Conservation (phyloP, 2,113 vertebrate genomes). For the Falco punctatus region DNA sequence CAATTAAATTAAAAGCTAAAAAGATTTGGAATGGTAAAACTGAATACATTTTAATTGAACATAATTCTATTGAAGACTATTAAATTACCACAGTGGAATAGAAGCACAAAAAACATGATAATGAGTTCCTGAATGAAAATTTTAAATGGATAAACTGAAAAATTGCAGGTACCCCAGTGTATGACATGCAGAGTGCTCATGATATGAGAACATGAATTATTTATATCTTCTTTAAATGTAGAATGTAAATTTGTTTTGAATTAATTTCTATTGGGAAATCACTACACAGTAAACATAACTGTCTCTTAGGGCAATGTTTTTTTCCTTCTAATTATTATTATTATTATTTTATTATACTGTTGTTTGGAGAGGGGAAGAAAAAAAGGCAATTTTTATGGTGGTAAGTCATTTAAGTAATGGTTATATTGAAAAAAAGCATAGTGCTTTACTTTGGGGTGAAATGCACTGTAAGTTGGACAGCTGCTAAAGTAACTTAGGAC, state of each 20-base stretch:
- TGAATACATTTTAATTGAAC: constrained; percentile 73
- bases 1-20: constrained; percentile 71
- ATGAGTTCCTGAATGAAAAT: constrained; percentile 73
- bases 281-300: constrained; percentile 76
- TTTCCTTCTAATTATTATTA: constrained; percentile 64
- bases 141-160: constrained; percentile 74
- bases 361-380: constrained; percentile 11
- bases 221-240: constrained; percentile 86
- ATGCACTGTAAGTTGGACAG: not conserved
- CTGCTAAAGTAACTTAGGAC: not conserved
- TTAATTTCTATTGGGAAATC: constrained; percentile 82
- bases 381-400: constrained; percentile 1
- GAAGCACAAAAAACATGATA: constrained; percentile 64
- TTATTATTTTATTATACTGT: constrained; percentile 53
- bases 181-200: constrained; percentile 77
- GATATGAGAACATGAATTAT: constrained; percentile 88
- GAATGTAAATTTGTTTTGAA: constrained; percentile 85
- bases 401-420: not conserved
- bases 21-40: constrained; percentile 65
- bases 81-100: constrained; percentile 73
- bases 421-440: constrained; percentile 2
- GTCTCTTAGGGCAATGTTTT: constrained; percentile 65
- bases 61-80: constrained; percentile 74
- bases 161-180: constrained; percentile 81
- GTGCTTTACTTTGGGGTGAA: constrained; percentile 26